These are phyloP conservation scores for Tokudaia muenninki DNA, from an alignment of 2,797 vertebrate species.

Conservation along the genomic window DNA sequence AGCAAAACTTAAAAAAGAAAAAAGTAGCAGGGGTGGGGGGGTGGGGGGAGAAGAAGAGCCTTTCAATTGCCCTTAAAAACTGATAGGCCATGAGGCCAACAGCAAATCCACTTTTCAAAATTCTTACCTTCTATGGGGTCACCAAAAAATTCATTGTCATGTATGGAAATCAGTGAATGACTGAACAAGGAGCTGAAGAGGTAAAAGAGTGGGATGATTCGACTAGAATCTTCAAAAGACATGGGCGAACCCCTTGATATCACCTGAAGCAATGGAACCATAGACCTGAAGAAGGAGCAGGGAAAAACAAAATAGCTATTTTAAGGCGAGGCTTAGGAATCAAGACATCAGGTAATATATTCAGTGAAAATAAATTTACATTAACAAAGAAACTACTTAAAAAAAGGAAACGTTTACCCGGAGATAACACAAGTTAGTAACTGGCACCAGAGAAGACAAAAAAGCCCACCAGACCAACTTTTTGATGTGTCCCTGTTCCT, in stretches of 20 bases:
- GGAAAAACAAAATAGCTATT: not conserved
- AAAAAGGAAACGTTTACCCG: not conserved
- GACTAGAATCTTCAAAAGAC: conserved; percentile 96
- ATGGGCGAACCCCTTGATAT: conserved; percentile 98
- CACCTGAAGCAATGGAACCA: conserved; percentile 96
- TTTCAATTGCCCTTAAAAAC: not conserved
- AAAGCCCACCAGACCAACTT: not conserved
- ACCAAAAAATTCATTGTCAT: conserved; percentile 99
- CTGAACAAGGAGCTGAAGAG: conserved; percentile 99
- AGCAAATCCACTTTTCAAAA: not conserved
- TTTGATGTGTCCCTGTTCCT: not conserved
- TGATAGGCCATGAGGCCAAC: not conserved
- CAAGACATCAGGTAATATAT: not conserved
- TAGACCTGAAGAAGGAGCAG: conserved; percentile 89
- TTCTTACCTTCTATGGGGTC: conserved; percentile 94
- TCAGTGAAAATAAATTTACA: not conserved
- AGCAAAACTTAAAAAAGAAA: not conserved
- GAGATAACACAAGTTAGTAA: not conserved
- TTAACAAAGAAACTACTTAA: not conserved
- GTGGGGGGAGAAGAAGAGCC: not conserved
- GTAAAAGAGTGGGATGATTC: conserved; percentile 99
- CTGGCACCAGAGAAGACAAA: not conserved
- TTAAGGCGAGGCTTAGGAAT: not conserved
- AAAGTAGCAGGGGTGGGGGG: too few relatives aligned
- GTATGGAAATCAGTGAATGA: conserved; percentile 98